Conservation (phyloP, 1,140 invertebrate species). For the Rhagoletis zephyria region DNA sequence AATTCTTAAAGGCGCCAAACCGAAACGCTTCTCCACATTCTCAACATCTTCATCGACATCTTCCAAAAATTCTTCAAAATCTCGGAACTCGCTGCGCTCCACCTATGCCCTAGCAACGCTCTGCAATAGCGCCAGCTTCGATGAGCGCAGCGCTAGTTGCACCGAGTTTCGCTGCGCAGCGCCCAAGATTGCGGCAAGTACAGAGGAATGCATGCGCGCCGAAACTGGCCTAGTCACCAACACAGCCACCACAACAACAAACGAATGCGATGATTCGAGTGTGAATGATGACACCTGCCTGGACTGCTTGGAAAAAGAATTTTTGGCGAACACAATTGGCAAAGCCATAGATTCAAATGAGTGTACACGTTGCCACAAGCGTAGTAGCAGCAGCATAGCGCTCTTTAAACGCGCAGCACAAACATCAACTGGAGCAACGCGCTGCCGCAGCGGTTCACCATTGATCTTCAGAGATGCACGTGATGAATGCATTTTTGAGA, state of each 20-base stretch:
- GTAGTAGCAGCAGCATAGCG: conserved; percentile 42
- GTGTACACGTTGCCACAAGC: conserved; percentile 64
- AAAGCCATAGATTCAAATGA: conserved; percentile 65
- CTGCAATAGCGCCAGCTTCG: conserved; percentile 60
- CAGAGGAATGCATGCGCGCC: conserved; percentile 31
- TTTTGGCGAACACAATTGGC: conserved; percentile 69
- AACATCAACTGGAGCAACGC: conserved; percentile 32
- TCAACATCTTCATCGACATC: conserved; percentile 66
- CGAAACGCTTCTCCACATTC: conserved; percentile 64
- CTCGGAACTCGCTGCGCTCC: conserved; percentile 63
- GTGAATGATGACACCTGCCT: conserved; percentile 67
- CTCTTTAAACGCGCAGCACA: conserved; percentile 55
- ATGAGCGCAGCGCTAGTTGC: conserved; percentile 70
- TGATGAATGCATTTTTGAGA: neutral
- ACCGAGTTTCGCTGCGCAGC: conserved; percentile 64
- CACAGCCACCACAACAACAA: conserved; percentile 38
- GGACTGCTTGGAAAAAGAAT: conserved; percentile 71
- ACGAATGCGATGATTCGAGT: conserved; percentile 52
- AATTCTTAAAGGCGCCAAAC: conserved; percentile 62
- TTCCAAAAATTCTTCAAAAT: conserved; percentile 65
- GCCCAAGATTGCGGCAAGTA: neutral
- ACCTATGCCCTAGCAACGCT: conserved; percentile 37
- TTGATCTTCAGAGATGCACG: conserved; percentile 9
- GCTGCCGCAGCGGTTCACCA: conserved; percentile 67
- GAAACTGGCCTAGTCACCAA: conserved; percentile 55